Evolutionary conservation across 2,888 invertebrate genomes (phyloP), one percentile per base, ranked within the genome.

Genomic region (Brenthis hecate): DNA sequence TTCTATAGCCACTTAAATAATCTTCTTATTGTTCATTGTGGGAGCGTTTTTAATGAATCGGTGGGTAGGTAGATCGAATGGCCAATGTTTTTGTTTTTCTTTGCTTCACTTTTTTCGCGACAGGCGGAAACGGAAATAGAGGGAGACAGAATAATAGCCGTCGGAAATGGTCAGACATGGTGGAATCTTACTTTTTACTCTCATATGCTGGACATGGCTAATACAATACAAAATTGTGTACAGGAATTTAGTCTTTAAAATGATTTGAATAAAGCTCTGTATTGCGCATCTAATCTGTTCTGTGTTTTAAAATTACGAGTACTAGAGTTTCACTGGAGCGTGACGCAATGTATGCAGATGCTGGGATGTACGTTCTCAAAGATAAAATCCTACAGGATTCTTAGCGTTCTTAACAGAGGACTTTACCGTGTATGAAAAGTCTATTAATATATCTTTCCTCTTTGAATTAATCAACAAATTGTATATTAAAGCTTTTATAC

Each of bases 141-240:
- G 92, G 91, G 91, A 91, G 91, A 91, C 92, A 86, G 92, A 92
- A 92, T 92, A 92, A 92, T 92, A 89, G 92, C 91, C 88, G 88
- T 87, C 92, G 92, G 92, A 92, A 91, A 92, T 91, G 92, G 92
- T 92, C 92, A 92, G 92, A 91, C 92, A 90, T 91, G 90, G 86
- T 80, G 86, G 85, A 86, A 81, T 88, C 88, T 89, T 89, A 83
- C 81, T 89, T 91, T 89, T 91, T 91, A 89, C 81, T 88, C 85
- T 82, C 78, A 75, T 85, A 76, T 79, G 71, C 88, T 91, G 92
- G 89, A 89, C 92, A 86, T 83, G 80, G 86, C 85, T 84, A 85
- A 86, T 86, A 88, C 83, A 87, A 88, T 87, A 83, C 75, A 79
- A 74, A 66, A 73, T n/a, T 56, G 66, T 65, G 62, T 71, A 76